Percentiles rank a stretch among this genome's conserved stretches.
Conservation (phyloP, 2,113 vertebrate species). For the Meles meles region DNA sequence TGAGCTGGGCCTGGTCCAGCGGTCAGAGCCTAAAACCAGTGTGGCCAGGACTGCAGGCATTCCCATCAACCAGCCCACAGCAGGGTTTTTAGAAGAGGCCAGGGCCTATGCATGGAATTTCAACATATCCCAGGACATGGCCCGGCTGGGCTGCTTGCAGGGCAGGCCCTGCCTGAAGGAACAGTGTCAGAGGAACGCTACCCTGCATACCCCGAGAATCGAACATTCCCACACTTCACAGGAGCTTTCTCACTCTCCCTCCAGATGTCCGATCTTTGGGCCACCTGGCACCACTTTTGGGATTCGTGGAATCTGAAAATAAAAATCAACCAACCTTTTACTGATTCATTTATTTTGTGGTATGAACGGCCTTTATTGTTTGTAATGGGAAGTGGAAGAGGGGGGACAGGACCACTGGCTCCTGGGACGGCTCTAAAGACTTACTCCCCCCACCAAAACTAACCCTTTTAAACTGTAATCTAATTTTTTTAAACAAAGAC, state of each 20-base stretch:
- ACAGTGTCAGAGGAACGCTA: neutral
- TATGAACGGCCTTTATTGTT: neutral
- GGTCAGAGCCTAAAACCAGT: neutral
- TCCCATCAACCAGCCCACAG: neutral
- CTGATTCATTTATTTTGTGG: neutral
- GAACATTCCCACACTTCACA: neutral
- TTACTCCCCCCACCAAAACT: neutral
- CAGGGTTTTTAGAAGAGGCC: neutral
- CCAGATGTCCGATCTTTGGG: neutral
- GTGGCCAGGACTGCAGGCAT: neutral
- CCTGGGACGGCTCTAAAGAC: neutral
- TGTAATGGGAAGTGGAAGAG: neutral
- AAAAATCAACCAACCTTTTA: constrained; percentile 27
- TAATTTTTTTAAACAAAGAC: constrained; percentile 23
- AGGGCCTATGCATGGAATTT: neutral
- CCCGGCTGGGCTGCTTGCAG: neutral
- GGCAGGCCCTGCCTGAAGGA: neutral
- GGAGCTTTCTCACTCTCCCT: neutral
- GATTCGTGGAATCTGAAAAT: neutral
- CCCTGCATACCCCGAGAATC: neutral
- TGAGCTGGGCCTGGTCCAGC: neutral
- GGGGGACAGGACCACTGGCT: neutral
- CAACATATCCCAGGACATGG: neutral
- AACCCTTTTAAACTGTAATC: constrained; percentile 10
- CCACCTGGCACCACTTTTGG: neutral